A percentile compares a stretch with the other conserved stretches of the same genome.
These are phyloP conservation scores for Drosophila percnosoma DNA, from an alignment of 2,888 invertebrate genomes.

Conservation along the genomic window DNA sequence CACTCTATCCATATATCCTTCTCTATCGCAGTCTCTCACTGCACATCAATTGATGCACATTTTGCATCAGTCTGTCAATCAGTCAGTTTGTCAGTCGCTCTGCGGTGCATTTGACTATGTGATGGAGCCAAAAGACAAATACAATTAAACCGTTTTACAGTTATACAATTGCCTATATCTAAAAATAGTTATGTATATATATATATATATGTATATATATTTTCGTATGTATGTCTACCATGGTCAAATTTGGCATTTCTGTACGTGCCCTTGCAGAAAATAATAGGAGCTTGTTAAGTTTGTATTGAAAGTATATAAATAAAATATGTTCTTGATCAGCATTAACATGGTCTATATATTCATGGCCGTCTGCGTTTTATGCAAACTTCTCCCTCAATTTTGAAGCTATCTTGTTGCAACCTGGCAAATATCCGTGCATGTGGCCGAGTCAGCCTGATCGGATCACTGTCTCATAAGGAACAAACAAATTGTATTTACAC, in stretches of 20 bases:
- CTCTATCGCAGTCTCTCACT: background rate
- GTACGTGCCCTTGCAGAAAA: background rate
- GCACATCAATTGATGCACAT: background rate
- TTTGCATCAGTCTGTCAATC: background rate
- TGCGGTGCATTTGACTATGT: conserved; percentile 46
- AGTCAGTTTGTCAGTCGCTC: conserved; percentile 15
- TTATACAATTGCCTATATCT: conserved; percentile 6
- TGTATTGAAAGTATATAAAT: background rate
- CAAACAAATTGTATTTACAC: background rate
- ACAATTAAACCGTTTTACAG: conserved; percentile 6
- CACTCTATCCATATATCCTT: background rate
- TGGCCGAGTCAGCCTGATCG: background rate
- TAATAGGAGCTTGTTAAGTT: no score
- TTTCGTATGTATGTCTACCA: background rate
- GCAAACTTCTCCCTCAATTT: background rate
- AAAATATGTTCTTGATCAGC: background rate
- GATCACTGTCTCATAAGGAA: background rate
- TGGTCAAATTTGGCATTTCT: background rate
- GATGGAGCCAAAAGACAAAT: conserved; percentile 52
- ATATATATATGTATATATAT: background rate
- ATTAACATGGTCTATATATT: no score
- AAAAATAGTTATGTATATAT: background rate
- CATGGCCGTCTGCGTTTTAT: background rate
- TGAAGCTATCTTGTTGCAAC: background rate
- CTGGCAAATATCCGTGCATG: background rate